Percentiles rank a stretch among this genome's conserved stretches.
These are phyloP conservation scores for Ypsolopha sequella DNA, from an alignment of 2,888 invertebrate species.

Conservation along the genomic window DNA sequence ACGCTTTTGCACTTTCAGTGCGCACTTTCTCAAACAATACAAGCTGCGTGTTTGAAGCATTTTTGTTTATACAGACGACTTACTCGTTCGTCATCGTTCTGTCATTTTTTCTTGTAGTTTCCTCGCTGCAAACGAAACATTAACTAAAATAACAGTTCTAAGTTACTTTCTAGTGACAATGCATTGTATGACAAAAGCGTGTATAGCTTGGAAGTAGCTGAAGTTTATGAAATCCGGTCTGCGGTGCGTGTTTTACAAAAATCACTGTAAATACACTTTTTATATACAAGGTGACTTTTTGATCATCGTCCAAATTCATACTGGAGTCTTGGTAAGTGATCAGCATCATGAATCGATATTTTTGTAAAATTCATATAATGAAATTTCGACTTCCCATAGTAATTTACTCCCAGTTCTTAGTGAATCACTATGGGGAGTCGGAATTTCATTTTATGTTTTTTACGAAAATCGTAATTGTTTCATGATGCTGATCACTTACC, in stretches of 20 bases:
- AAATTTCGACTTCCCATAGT: too few species aligned
- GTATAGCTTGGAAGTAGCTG: not conserved
- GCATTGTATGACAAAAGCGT: not conserved
- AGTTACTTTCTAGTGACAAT: not conserved
- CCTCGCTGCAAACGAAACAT: conserved; percentile 49
- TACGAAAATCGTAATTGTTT: too few species aligned
- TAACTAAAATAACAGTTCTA: conserved; percentile 17
- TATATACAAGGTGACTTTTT: too few species aligned
- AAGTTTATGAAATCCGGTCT: conserved; percentile 3
- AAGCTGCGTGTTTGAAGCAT: conserved; percentile 1
- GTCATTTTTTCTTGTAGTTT: conserved; percentile 41
- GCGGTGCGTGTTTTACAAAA: conserved; percentile 1
- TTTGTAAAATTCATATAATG: too few species aligned
- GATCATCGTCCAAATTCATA: too few species aligned
- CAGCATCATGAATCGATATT: too few species aligned
- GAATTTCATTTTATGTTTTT: too few species aligned
- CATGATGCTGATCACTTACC: too few species aligned
- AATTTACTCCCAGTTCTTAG: too few species aligned
- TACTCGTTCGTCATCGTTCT: conserved; percentile 64
- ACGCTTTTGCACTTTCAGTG: not conserved
- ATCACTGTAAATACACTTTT: not conserved
- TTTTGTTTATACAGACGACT: conserved; percentile 23
- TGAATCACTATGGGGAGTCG: too few species aligned
- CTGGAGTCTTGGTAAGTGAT: too few species aligned
- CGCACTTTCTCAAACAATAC: not conserved